phyloP scores from a whole-genome alignment of 1,140 invertebrate species.

The Aphis gossypii region DNA sequence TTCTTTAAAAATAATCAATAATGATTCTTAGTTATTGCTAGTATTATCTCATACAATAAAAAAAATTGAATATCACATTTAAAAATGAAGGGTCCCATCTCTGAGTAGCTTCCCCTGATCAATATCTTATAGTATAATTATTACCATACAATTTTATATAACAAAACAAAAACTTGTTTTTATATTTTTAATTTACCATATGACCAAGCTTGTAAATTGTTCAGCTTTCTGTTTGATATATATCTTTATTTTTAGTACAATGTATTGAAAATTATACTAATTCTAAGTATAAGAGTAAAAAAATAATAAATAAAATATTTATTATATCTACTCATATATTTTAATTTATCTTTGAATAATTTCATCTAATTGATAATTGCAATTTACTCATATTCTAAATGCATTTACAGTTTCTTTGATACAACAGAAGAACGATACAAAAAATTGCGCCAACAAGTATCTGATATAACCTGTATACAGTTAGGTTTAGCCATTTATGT shows the following conservation, averaged over 20 bases:
- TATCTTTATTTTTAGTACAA: not conserved
- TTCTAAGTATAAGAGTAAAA: not conserved
- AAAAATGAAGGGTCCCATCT: no score
- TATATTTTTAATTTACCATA: not conserved
- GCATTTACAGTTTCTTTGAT: conserved; percentile 40
- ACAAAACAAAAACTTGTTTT: not conserved
- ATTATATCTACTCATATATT: not conserved
- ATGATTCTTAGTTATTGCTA: no score
- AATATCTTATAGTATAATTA: no score
- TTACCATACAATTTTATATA: no score
- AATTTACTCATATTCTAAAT: not conserved
- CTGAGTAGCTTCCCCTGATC: no score
- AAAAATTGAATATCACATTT: no score
- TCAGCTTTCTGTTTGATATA: not conserved
- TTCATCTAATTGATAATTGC: not conserved
- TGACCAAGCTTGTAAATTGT: not conserved
- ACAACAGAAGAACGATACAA: conserved; percentile 17
- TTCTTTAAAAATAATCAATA: no score
- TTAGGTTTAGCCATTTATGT: conserved; percentile 17
- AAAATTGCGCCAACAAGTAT: conserved; percentile 30
- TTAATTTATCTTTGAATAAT: not conserved
- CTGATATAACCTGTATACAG: conserved; percentile 53
- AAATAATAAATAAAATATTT: not conserved
- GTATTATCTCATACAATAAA: no score
- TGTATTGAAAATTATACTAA: not conserved